These are phyloP conservation scores for Eristalinus sepulchralis DNA, from an alignment of 2,888 invertebrate species.

Conservation along the genomic window DNA sequence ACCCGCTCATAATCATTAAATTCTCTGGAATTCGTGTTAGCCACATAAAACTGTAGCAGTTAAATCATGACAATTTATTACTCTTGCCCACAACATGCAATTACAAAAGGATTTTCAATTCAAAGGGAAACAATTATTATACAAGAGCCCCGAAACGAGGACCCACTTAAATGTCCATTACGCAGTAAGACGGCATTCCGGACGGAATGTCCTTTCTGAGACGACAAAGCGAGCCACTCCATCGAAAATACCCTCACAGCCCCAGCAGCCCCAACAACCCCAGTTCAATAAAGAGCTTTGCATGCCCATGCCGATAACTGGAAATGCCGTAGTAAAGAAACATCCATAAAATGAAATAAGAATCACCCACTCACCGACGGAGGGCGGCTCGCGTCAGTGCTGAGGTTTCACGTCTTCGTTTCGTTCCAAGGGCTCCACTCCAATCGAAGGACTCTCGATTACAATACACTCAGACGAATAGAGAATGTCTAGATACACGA, in stretches of 20 bases:
- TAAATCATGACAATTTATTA: constrained; percentile 69
- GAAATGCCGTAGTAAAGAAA: constrained; percentile 64
- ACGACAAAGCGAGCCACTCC: constrained; percentile 27
- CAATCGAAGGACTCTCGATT: constrained; percentile 20
- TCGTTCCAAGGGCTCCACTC: constrained; percentile 52
- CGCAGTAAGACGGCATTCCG: constrained; percentile 46
- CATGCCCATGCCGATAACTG: constrained; percentile 66
- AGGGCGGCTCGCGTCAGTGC: constrained; percentile 10
- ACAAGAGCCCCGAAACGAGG: constrained; percentile 57
- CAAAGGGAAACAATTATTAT: constrained; percentile 70
- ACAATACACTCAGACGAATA: constrained; percentile 6
- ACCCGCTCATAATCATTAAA: constrained; percentile 44
- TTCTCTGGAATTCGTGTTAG: constrained; percentile 58
- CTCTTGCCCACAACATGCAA: constrained; percentile 65
- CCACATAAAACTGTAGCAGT: constrained; percentile 56
- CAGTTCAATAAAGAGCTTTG: constrained; percentile 70
- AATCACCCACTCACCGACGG: constrained; percentile 48
- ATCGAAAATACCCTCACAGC: constrained; percentile 56
- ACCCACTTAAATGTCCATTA: constrained; percentile 70
- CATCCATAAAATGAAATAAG: constrained; percentile 69
- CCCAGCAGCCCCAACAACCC: constrained; percentile 37
- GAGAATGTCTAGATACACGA: constrained; percentile 34
- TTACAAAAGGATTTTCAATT: constrained; percentile 69
- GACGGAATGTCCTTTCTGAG: background rate
- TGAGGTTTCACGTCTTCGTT: constrained; percentile 49